These are phyloP conservation scores for Arvicanthis niloticus DNA, from an alignment of 2,113 vertebrate genomes.

Conservation along the genomic window DNA sequence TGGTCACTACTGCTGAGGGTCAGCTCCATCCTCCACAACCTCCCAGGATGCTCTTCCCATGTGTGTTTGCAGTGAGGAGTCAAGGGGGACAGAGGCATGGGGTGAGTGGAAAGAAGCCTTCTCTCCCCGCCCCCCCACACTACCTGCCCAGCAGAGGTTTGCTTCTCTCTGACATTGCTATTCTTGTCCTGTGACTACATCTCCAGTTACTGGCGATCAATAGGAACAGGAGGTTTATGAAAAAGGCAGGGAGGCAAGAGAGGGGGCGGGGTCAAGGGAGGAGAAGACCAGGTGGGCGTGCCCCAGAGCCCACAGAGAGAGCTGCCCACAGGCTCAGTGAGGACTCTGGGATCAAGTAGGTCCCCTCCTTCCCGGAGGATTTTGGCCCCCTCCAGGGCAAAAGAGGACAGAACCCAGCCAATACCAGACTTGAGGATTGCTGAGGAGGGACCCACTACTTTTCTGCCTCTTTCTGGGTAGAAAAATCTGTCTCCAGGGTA, in stretches of 20 bases:
- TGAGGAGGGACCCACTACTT: background rate
- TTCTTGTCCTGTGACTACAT: slow-evolving; percentile 79
- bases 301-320: background rate
- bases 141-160: slow-evolving; percentile 57
- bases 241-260: background rate
- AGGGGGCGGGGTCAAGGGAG: background rate
- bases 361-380: background rate
- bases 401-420: background rate
- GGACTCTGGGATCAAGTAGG: background rate
- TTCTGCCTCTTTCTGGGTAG: background rate
- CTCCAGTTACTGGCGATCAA: slow-evolving; percentile 85
- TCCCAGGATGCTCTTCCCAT: background rate
- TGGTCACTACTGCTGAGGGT: rapidly evolving
- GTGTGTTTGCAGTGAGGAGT: background rate
- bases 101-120: background rate
- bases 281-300: rapidly evolving
- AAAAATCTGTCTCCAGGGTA: background rate
- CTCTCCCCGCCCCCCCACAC: background rate
- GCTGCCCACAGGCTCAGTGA: background rate
- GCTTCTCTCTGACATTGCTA: slow-evolving; percentile 67
- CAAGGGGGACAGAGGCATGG: background rate
- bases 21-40: background rate
- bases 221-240: slow-evolving; percentile 79
- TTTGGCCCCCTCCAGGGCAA: too few relatives aligned
- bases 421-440: background rate